Percentiles rank a stretch among this genome's conserved stretches.
These are phyloP conservation scores for Pyrrhia umbra DNA, from an alignment of 2,888 invertebrate genomes.

Conservation along the genomic window DNA sequence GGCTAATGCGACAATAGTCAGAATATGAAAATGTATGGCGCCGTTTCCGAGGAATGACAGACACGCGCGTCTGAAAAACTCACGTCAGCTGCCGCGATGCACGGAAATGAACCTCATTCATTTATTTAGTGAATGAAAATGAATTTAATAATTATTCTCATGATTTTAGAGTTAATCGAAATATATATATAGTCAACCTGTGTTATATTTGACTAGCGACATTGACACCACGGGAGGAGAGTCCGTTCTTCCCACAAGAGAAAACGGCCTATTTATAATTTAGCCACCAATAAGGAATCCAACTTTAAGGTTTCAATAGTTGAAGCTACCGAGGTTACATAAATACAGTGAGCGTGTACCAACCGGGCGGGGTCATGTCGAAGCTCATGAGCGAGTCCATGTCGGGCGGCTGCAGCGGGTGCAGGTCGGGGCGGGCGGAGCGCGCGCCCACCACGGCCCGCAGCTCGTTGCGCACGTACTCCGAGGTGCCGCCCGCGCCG, in stretches of 20 bases:
- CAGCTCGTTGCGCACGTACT: constrained; percentile 97
- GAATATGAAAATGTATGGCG: no score
- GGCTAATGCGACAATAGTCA: no score
- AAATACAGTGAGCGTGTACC: constrained; percentile 52
- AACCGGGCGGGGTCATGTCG: constrained; percentile 92
- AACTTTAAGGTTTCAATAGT: background rate
- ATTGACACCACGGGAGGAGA: background rate
- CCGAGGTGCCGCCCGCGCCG: constrained; percentile 91
- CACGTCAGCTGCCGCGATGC: no score
- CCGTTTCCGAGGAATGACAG: no score
- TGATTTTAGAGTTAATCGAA: no score
- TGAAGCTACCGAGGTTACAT: constrained; percentile 15
- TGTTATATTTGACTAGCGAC: background rate
- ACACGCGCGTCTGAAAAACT: no score
- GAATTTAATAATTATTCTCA: no score
- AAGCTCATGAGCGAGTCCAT: constrained; percentile 93
- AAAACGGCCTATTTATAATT: background rate
- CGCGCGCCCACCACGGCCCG: constrained; percentile 96
- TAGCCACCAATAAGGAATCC: background rate
- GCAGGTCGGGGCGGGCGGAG: constrained; percentile 89
- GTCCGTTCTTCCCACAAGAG: no score
- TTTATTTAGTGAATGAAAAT: no score
- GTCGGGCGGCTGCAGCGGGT: constrained; percentile 90
- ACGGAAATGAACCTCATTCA: no score
- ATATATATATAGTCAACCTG: background rate